Evolutionary conservation across 53 echinoderm and acorn worm genomes (phyloP).

Genomic region (Paracentrotus lividus): DNA sequence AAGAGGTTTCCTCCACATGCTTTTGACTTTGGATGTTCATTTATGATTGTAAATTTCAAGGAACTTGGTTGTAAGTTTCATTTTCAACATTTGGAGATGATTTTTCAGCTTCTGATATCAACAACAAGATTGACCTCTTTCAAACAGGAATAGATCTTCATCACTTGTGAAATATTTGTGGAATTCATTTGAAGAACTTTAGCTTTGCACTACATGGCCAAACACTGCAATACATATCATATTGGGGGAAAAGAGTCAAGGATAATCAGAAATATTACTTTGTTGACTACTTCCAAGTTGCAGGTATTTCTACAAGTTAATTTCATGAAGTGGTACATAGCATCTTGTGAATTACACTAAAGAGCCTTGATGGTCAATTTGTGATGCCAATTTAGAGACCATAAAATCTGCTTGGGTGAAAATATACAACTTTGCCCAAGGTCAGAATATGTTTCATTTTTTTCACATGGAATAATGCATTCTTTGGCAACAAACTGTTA

Average conservation of each 20-base stretch:
- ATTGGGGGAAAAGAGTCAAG: neutral
- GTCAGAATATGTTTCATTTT: neutral
- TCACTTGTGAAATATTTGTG: conserved; percentile 15
- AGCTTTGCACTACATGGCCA: neutral
- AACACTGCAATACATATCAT: neutral
- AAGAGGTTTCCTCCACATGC: no score
- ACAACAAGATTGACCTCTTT: conserved; percentile 32
- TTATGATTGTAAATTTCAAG: neutral
- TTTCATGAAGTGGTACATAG: neutral
- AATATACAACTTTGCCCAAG: neutral
- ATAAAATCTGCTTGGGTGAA: neutral
- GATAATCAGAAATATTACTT: neutral
- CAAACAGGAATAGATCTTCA: neutral
- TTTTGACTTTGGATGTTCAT: no score
- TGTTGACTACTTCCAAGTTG: neutral
- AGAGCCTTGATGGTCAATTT: conserved; percentile 22
- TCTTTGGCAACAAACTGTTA: neutral
- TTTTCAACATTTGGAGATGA: neutral
- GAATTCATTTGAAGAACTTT: conserved; percentile 4
- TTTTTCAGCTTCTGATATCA: conserved; percentile 2
- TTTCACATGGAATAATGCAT: neutral
- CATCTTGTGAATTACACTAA: conserved; percentile 6
- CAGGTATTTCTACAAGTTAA: neutral
- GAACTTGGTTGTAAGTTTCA: conserved; percentile 8
- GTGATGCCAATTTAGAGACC: neutral